Percentiles rank a stretch among this genome's conserved stretches.
Conservation (phyloP, 2,797 vertebrate genomes). For the Neosilurus hyrtlii region DNA sequence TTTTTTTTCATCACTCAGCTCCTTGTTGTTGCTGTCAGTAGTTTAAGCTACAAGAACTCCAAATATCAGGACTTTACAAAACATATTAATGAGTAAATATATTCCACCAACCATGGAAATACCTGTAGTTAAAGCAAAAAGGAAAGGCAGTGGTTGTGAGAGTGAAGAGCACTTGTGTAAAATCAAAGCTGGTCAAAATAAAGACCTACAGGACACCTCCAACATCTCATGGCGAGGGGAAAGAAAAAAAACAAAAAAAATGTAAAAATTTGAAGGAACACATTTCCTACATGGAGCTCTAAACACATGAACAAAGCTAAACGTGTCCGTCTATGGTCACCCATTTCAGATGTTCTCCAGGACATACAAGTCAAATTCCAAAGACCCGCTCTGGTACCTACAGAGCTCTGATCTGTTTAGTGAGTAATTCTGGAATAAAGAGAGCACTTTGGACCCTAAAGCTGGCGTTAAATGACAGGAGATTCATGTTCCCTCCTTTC, state of each 20-base stretch:
- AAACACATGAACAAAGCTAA: slow-evolving; percentile 57
- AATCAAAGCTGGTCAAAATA: slow-evolving; percentile 22
- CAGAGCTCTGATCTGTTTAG: neutral
- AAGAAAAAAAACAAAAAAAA: slow-evolving; percentile 18
- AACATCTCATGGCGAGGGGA: slow-evolving; percentile 55
- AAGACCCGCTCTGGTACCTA: neutral
- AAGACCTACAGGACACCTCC: slow-evolving; percentile 56
- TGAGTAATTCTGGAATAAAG: neutral
- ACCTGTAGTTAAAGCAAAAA: neutral
- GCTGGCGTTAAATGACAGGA: neutral
- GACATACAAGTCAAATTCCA: neutral
- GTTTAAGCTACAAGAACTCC: neutral
- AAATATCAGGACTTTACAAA: neutral
- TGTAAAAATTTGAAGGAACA: neutral
- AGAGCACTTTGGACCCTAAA: neutral
- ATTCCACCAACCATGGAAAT: neutral
- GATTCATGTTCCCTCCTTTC: neutral
- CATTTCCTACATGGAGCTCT: slow-evolving; percentile 59
- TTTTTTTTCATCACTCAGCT: neutral
- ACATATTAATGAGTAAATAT: neutral
- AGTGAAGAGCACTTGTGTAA: slow-evolving; percentile 21
- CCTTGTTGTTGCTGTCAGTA: neutral
- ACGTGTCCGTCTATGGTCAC: slow-evolving; percentile 26
- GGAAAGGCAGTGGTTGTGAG: neutral
- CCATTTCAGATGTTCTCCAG: no score